Base-by-base conservation (phyloP, 1,140 invertebrate species). In the Diorhabda carinulata region DNA sequence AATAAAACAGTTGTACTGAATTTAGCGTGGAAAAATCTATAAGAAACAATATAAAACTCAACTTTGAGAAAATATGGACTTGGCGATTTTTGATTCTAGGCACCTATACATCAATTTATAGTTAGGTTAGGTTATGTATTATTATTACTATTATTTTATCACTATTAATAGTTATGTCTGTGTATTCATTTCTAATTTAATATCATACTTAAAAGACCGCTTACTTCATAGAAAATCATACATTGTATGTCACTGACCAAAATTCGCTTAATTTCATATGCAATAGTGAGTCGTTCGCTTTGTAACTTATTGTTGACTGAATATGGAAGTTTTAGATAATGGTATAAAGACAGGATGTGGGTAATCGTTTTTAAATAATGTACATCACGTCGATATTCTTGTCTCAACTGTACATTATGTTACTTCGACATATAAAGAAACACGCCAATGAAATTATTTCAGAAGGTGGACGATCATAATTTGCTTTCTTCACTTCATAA, bases 241-340 rank as follows among this genome's bases (percentile, higher is more conserved):
- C 2, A 8, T 8, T n/a, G 47, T 52, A 52, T n/a, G 47, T 52
- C n/a, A 52, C 47, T 52, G 47, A n/a, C 47, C n/a, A 52, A 52
- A 3, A 52, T 52, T 52, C 64, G 57, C 7, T 52, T 65, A 57
- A 65, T 65, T 65, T 57, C 64, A 57, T 65, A 65, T 65, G 44
- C 64, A 41, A 9, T 57, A 47, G 43, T 43, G 44, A 47, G 40
- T 57, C 64, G 52, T 25, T 7, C 47, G 42, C 47, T 52, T 64
- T 52, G 64, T 52, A 57, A 65, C 45, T 65, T 65, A 65, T 65
- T 65, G 64, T 65, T 57, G 47, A 56, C 64, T 65, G 56, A 65
- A 65, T 65, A 65, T 57, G 64, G 47, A 45, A 57, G 64, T 9
- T 52, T 57, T 57, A 65, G 52, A 65, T 65, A 65, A 65, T 65